Conservation (phyloP, 1,140 invertebrate genomes). For the Bombus sylvicola region DNA sequence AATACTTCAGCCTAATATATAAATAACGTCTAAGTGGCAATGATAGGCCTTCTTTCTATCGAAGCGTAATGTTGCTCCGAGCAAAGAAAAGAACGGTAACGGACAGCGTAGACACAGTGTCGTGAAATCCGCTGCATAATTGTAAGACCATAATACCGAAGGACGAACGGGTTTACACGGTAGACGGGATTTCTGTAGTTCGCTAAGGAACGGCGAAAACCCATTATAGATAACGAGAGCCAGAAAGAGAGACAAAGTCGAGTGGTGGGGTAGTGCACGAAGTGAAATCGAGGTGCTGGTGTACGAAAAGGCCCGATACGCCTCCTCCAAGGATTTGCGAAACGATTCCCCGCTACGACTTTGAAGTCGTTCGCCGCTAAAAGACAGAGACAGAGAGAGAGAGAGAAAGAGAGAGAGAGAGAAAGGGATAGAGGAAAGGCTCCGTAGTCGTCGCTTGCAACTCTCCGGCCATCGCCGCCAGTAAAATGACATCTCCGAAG, state of each 20-base stretch:
- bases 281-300: constrained; percentile 61
- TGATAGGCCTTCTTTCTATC: no score
- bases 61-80: no score
- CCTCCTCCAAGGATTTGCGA: constrained; percentile 68
- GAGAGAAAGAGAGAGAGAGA: not conserved
- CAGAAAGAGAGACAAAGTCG: constrained; percentile 65
- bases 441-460: constrained; percentile 50
- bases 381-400: not conserved
- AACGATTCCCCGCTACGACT: constrained; percentile 71
- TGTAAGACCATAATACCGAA: constrained; percentile 39
- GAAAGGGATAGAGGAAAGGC: not conserved
- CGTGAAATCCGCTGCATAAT: constrained; percentile 43
- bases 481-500: constrained; percentile 75
- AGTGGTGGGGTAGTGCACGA: constrained; percentile 23
- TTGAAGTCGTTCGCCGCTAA: constrained; percentile 64
- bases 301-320: constrained; percentile 63
- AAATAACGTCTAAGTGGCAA: no score
- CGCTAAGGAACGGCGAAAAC: constrained; percentile 64
- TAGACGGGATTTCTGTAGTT: constrained; percentile 64
- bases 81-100: not conserved
- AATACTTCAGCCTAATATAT: no score
- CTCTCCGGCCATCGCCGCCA: constrained; percentile 61
- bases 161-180: constrained; percentile 55
- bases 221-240: constrained; percentile 70
- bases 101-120: constrained; percentile 11